A percentile compares a stretch with the other conserved stretches of the same genome.
Evolutionary conservation across 2,888 invertebrate species (phyloP).

Genomic region (Limnephilus rhombicus): DNA sequence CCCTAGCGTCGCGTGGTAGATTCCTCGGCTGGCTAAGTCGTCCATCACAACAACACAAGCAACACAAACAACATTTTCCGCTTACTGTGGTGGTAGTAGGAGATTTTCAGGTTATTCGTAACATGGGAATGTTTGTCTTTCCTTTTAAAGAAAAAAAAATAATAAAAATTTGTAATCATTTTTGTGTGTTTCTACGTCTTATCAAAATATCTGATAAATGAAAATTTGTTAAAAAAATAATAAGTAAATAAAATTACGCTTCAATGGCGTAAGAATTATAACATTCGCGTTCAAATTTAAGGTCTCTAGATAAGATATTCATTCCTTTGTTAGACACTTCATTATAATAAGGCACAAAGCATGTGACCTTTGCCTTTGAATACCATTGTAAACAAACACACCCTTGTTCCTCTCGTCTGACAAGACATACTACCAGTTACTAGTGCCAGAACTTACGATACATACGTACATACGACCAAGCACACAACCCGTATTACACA

Average conservation of each 20-base stretch:
- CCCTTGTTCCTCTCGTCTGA: background rate
- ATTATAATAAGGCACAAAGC: conserved; percentile 7
- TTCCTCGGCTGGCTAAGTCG: too few species aligned
- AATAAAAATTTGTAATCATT: background rate
- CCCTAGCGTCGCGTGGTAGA: too few species aligned
- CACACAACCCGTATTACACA: background rate
- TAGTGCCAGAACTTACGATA: background rate
- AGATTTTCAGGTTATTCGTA: too few species aligned
- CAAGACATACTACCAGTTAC: conserved; percentile 21
- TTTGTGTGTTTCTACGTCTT: background rate
- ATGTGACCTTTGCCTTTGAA: conserved; percentile 19
- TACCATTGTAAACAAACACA: conserved; percentile 9
- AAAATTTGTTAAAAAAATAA: too few species aligned
- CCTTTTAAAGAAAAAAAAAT: too few species aligned
- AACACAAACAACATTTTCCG: too few species aligned
- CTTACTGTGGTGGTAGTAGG: too few species aligned
- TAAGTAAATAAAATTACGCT: background rate
- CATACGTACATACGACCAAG: background rate
- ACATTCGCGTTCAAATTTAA: background rate
- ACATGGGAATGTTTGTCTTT: too few species aligned
- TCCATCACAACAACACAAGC: too few species aligned
- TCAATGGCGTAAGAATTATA: background rate
- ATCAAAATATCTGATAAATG: background rate
- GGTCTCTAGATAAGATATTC: background rate
- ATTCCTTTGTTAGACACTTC: background rate